Base-by-base conservation (phyloP, 2,888 invertebrate genomes). In the Brachycybe producta region DNA sequence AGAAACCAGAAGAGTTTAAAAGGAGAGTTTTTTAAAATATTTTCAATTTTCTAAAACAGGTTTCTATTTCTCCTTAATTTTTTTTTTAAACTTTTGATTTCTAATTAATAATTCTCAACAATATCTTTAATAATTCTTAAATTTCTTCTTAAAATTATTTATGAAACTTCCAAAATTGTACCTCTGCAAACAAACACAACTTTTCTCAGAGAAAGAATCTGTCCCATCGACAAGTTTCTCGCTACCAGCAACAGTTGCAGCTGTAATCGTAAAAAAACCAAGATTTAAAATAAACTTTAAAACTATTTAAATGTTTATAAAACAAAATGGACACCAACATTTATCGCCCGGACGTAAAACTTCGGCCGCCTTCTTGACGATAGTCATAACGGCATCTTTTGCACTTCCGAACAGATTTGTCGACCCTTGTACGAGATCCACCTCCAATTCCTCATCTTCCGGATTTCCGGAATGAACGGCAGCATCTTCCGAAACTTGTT, bases 291-390 rank as follows among this genome's bases (percentile, higher is more conserved):
- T n/a, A n/a, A n/a, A n/a, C n/a, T n/a, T n/a, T n/a, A n/a, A n/a
- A n/a, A n/a, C n/a, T n/a, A n/a, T n/a, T n/a, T n/a, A n/a, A n/a
- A n/a, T n/a, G n/a, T n/a, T n/a, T n/a, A n/a, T n/a, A n/a, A n/a
- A n/a, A 11, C n/a, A 30, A 30, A 11, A 11, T 30, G 13, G 13
- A 30, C 32, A 30, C n/a, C n/a, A 11, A 30, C 8, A 11, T 11
- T 30, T 41, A 15, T 56, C 72, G 53, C 84, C 84, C 1, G n/a
- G n/a, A n/a, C 80, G 84, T 58, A 90, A 71, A 32, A 81, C 86
- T 68, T 84, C 81, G 5, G 87, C 86, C 1, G 88, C 92, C 67
- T 88, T 88, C 65, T 88, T 88, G 49, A 92, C 85, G 57, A 94
- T 85, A 41, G 84, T 85, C 64, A 91, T 78, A 38, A 92, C 91